phyloP scores from a whole-genome alignment of 1,140 invertebrate genomes.

The Panagrolaimus sp. region DNA sequence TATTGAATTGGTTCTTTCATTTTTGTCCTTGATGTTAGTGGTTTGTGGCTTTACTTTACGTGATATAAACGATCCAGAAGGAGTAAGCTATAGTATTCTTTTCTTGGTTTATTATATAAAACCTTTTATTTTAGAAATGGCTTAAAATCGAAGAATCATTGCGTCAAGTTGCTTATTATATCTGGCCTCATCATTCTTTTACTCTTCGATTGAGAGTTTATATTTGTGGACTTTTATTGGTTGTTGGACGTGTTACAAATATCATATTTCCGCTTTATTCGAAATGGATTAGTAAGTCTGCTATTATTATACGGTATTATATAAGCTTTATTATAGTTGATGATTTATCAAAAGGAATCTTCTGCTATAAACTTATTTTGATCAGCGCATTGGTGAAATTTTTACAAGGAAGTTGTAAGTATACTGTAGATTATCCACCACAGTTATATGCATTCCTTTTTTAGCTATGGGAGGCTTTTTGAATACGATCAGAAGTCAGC shows the following conservation, averaged over 20 bases:
- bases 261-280: conserved; percentile 86
- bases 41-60: not conserved
- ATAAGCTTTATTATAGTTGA: conserved; percentile 41
- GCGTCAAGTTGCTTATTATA: conserved; percentile 62
- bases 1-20: not conserved
- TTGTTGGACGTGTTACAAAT: conserved; percentile 78
- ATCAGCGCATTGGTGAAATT: conserved; percentile 81
- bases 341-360: conserved; percentile 57
- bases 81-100: not conserved
- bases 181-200: conserved; percentile 82
- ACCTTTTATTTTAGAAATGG: not conserved
- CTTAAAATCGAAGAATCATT: not conserved
- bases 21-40: not conserved
- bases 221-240: conserved; percentile 73
- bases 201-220: conserved; percentile 75
- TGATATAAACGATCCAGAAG: not conserved
- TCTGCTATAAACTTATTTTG: conserved; percentile 80
- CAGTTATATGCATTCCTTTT: not conserved
- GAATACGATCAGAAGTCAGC: conserved; percentile 79
- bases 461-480: conserved; percentile 67
- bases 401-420: conserved; percentile 69
- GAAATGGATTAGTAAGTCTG: conserved; percentile 70
- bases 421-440: not conserved
- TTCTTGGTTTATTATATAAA: not conserved
- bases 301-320: no score